Base-by-base conservation (phyloP, 2,888 invertebrate species). In the Pharmacophagus antenor region DNA sequence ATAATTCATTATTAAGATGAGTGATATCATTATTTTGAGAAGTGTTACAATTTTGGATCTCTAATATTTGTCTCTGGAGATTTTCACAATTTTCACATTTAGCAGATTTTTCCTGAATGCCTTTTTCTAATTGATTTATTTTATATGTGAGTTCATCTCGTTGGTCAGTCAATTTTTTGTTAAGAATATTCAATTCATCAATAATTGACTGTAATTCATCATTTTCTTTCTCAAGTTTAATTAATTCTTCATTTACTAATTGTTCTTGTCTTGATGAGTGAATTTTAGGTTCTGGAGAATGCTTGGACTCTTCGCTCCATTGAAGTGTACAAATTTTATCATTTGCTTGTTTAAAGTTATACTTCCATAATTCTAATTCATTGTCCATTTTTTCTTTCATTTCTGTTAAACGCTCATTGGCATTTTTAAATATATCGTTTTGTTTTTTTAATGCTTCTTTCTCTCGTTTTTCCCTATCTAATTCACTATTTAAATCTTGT, bases 341-440 rank as follows among this genome's bases (percentile, higher is more conserved):
- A 67, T 92, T 92, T 1, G 95, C 85, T 72, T 95, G 94, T 67
- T 94, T 92, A 68, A 94, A 94, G 73, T 95, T 93, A 61, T 93
- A 92, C 73, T 95, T 94, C 89, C 94, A 94, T 71, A 94, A 89
- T 64, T 95, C 92, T 20, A 96, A 86, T 75, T 96, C 95, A 74
- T 92, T 92, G 68, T 96, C 96, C 79, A 96, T 93, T 64, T 94
- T 94, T 74, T 96, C 96, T 81, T 96, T 97, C 82, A 95, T 93
- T 73, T 97, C 96, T 1, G 93, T 85, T 75, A 96, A 92, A 63
- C 94, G 92, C 53, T 96, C 96, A 76, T 96, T 96, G 1, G 95
- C 95, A 27, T 93, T 91, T 18, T 93, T 93, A 51, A 97, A 84
- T 4, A 94, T 92, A 71, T 96, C 96, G 56, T 96, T 92, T 76